Evolutionary conservation across 2,888 invertebrate genomes (phyloP), one percentile per base, ranked within the genome.

Genomic region (Smittia aterrima): DNA sequence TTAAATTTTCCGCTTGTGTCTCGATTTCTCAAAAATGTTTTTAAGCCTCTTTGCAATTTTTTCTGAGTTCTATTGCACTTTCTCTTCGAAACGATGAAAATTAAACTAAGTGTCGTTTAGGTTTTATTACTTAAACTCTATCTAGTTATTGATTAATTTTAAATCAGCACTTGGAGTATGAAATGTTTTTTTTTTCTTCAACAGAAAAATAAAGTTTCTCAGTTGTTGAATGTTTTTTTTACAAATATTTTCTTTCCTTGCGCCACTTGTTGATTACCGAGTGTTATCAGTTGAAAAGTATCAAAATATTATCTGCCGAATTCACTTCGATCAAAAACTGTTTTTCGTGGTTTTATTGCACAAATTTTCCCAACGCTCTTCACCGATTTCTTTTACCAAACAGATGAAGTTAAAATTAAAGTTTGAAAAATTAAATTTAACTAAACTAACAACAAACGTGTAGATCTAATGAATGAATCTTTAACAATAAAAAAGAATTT

Each of bases 401-500:
- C 24, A 70, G 40, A n/a, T 32, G 32, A 72, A 62, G n/a, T 20
- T 62, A 22, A 62, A 72, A 72, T n/a, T 38, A 62, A 70, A 70
- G 41, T 58, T 3, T 40, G 66, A 72, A 62, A 72, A 54, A 72
- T 62, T 62, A 64, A 64, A 64, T 64, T 64, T 27, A 64, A 71
- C 32, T 71, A 54, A 20, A 72, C 72, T 72, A 72, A 72, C 72
- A 72, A 72, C 64, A 64, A 58, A 64, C 72, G 72, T 72, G 72
- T 72, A 16, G 40, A 72, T 72, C 72, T 72, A 72, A 62, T 72
- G 72, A 72, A 72, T 72, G 72, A 72, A 72, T 72, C 62, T 72
- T 72, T 72, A 72, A 72, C 72, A 72, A 72, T 72, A 54, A 72
- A 72, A 62, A 72, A 71, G 54, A 71, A 72, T 72, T 72, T 72